Evolutionary conservation across 2,113 vertebrate species (phyloP), one percentile per base, ranked within the genome.

Genomic region (Rhizomys pruinosus): DNA sequence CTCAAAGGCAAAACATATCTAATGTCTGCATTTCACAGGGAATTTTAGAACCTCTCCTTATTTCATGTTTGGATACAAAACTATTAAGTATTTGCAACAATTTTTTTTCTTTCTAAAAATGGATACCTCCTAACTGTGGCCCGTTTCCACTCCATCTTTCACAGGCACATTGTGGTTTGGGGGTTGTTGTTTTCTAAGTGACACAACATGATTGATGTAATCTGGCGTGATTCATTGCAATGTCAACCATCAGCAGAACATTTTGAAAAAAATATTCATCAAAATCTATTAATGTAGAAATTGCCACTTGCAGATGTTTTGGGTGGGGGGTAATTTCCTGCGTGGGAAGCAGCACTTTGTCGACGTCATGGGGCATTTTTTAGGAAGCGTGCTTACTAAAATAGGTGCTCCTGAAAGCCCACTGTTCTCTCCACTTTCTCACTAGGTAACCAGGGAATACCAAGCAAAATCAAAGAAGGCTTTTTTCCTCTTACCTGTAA

Each of bases 211-310:
- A 96, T 94, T 95, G 93, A 93, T 82, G 34, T 85, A 96, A 94
- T 52, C 25, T 87, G 77, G 42, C 92, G 55, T 59, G 76, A 89
- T 87, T 74, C 84, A 79, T 87, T 94, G 82, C 5, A 29, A 82
- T 79, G 68, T 92, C 94, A 92, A 3, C 0, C 79, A 82, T 20
- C 94, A 81, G 80, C 52, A 93, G 90, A 96, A 97, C 88, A 93
- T 95, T 96, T 91, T 92, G 86, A 82, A 77, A 80, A 93, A 96
- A 96, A 92, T 84, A 95, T 88, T 95, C 95, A 94, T 96, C 92
- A 91, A 84, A 76, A 96, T 91, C 77, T 95, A 91, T 97, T 94
- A 80, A 87, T 92, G 94, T 78, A 94, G 84, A 97, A 97, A 95
- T 76, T 84, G 22, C 84, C 84, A 96, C 82, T 92, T 88, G 66